Evolutionary conservation across 2,113 vertebrate species (phyloP).

Genomic region (Columbina picui): DNA sequence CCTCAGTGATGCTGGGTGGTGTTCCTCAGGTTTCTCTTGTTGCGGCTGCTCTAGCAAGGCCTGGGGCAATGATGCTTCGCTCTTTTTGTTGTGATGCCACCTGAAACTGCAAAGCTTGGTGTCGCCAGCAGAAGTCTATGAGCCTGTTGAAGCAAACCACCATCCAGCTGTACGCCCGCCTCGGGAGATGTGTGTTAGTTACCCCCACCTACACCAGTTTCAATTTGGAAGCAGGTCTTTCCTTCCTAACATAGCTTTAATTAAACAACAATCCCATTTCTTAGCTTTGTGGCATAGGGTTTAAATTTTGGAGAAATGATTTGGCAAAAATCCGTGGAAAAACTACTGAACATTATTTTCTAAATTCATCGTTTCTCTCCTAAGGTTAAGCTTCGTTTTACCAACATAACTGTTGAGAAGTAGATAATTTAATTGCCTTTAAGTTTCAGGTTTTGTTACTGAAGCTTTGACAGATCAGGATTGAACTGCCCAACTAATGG

Average conservation of each 20-base stretch:
- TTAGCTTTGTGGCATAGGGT: neutral
- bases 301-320: neutral
- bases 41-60: neutral
- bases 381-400: neutral
- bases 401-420: neutral
- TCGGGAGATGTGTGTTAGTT: accelerated
- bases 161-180: neutral
- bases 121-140: accelerated
- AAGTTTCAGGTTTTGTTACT: neutral
- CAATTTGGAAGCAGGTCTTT: neutral
- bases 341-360: neutral
- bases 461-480: neutral
- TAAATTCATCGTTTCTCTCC: neutral
- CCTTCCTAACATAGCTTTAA: neutral
- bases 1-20: neutral
- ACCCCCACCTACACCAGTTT: neutral
- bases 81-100: neutral
- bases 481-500: neutral
- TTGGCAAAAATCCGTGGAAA: neutral
- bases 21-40: neutral
- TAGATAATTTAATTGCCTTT: neutral
- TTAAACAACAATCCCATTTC: neutral
- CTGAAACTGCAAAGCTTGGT: neutral
- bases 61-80: neutral
- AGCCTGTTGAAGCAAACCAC: neutral